Evolutionary conservation across 2,113 vertebrate genomes (phyloP).

Genomic region (Mellivora capensis): DNA sequence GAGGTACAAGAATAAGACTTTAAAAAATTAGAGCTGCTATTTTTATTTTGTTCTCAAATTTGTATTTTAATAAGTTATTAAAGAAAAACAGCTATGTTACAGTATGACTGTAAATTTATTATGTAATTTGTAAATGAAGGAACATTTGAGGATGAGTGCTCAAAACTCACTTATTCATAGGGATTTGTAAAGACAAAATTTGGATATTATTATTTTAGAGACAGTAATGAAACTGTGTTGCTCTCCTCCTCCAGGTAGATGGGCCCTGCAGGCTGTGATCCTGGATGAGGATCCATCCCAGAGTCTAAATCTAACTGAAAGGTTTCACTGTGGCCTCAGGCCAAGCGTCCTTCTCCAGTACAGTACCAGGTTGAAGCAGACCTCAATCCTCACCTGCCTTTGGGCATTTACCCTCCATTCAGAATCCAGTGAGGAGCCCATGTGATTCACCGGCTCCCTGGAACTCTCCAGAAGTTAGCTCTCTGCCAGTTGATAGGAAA

Average conservation of each 20-base stretch:
- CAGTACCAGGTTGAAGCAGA: not conserved
- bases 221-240: not conserved
- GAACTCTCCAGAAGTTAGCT: not conserved
- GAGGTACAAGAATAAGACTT: not conserved
- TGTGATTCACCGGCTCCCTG: not conserved
- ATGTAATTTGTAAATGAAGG: not conserved
- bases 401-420: not conserved
- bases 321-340: not conserved
- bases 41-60: not conserved
- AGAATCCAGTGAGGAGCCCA: not conserved
- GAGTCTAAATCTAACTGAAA: not conserved
- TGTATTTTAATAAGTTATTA: not conserved
- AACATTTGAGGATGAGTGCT: not conserved
- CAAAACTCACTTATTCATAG: not conserved
- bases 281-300: not conserved
- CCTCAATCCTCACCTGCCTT: not conserved
- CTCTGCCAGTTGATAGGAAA: not conserved
- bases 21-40: not conserved
- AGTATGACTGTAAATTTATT: not conserved
- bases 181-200: not conserved
- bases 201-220: not conserved
- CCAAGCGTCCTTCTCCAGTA: not conserved
- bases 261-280: not conserved
- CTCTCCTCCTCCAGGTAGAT: not conserved
- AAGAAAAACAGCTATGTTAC: not conserved